Percentiles rank a stretch among this genome's conserved stretches.
Evolutionary conservation across 2,797 vertebrate genomes (phyloP).

Genomic region (Sebastiscus albofasciatus): DNA sequence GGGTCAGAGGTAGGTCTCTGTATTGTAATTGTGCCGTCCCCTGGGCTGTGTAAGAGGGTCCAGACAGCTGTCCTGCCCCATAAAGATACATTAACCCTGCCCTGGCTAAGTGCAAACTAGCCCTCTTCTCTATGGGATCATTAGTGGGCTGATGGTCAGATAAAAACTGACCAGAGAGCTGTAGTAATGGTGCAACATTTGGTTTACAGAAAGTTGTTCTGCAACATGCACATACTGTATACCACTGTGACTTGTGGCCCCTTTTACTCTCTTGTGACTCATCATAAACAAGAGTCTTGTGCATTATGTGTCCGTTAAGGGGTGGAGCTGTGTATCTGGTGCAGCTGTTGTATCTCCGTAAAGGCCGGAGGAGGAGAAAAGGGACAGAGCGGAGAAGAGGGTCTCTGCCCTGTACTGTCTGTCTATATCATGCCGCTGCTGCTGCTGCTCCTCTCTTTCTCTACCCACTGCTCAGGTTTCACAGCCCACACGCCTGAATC

Average conservation of each 20-base stretch:
- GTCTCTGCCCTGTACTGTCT: slow-evolving; percentile 42
- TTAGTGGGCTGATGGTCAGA: not conserved
- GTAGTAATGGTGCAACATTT: not conserved
- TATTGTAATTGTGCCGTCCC: slow-evolving; percentile 69
- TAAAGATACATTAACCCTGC: slow-evolving; percentile 65
- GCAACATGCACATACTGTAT: not conserved
- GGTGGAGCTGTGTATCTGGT: slow-evolving; percentile 29
- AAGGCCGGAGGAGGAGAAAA: slow-evolving; percentile 51
- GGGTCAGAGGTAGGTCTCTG: slow-evolving; percentile 66
- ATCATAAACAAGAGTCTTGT: slow-evolving; percentile 10
- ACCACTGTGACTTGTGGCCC: not conserved
- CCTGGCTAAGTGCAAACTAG: slow-evolving; percentile 46
- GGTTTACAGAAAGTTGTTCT: not conserved
- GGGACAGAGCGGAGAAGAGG: slow-evolving; percentile 47
- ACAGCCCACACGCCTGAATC: slow-evolving; percentile 78
- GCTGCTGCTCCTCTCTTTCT: slow-evolving; percentile 42
- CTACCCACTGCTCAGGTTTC: slow-evolving; percentile 77
- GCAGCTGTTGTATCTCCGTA: slow-evolving; percentile 70
- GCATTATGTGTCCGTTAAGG: slow-evolving; percentile 28
- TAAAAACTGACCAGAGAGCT: not conserved
- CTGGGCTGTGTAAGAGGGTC: slow-evolving; percentile 62
- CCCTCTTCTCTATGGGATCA: not conserved
- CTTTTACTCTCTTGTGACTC: not conserved
- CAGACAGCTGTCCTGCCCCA: slow-evolving; percentile 68
- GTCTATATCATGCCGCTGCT: slow-evolving; percentile 37